Evolutionary conservation across 2,113 vertebrate genomes (phyloP).

Genomic region (Channa argus): DNA sequence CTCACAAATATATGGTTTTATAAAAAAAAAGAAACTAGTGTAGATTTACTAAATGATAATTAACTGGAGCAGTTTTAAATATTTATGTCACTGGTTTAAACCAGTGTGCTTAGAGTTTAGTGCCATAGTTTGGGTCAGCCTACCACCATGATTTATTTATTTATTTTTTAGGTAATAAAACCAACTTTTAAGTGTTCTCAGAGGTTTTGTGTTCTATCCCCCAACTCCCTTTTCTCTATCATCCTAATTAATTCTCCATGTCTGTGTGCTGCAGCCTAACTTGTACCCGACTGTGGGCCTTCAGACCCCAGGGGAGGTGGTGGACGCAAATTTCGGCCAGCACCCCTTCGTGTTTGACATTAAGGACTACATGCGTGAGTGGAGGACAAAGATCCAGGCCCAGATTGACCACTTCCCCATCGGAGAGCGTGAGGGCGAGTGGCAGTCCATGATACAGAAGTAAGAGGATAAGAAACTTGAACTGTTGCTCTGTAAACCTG

Average conservation of each 20-base stretch:
- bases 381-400: slow-evolving; percentile 97
- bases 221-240: background rate
- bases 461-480: slow-evolving; percentile 74
- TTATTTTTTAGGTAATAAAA: background rate
- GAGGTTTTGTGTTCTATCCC: background rate
- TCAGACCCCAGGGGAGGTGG: slow-evolving; percentile 97
- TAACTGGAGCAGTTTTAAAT: background rate
- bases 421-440: slow-evolving; percentile 96
- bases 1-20: too few species aligned
- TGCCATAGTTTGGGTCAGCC: background rate
- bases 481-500: background rate
- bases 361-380: slow-evolving; percentile 98
- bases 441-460: slow-evolving; percentile 99
- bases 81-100: background rate
- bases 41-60: too few species aligned
- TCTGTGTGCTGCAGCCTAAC: slow-evolving; percentile 88
- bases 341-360: slow-evolving; percentile 98
- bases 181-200: slow-evolving; percentile 1
- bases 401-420: slow-evolving; percentile 96
- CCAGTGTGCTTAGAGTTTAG: too few species aligned
- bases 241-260: background rate
- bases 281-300: slow-evolving; percentile 98
- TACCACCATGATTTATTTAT: background rate
- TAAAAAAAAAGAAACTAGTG: too few species aligned
- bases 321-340: slow-evolving; percentile 98